Percentiles rank a stretch among this genome's conserved stretches.
phyloP scores from a whole-genome alignment of 2,888 invertebrate genomes.

The Rhogogaster chlorosoma region DNA sequence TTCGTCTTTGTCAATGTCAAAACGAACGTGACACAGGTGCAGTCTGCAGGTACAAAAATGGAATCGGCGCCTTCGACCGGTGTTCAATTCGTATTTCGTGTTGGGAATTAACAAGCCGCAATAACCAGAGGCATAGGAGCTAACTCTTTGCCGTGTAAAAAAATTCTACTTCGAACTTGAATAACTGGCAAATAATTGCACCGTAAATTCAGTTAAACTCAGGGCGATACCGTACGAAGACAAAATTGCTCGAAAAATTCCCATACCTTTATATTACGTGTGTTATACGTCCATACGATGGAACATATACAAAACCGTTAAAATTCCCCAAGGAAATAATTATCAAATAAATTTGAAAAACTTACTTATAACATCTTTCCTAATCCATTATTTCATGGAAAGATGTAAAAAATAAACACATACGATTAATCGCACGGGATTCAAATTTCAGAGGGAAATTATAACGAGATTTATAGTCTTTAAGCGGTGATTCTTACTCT shows the following conservation, averaged over 20 bases:
- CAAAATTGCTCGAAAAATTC: background rate
- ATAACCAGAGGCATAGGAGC: background rate
- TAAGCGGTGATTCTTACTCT: too few relatives aligned
- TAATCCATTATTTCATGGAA: background rate
- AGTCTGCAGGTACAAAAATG: slow-evolving; percentile 24
- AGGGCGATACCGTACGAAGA: background rate
- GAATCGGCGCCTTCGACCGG: background rate
- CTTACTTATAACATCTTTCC: background rate
- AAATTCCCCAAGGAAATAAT: background rate
- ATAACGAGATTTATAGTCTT: background rate
- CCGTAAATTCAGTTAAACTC: slow-evolving; percentile 36
- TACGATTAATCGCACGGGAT: too few relatives aligned
- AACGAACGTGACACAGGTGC: slow-evolving; percentile 48
- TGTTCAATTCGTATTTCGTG: slow-evolving; percentile 44
- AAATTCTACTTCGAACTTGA: slow-evolving; percentile 4
- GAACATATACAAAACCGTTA: slow-evolving; percentile 60
- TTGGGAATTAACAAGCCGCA: slow-evolving; percentile 45
- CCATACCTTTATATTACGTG: background rate
- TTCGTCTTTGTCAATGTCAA: slow-evolving; percentile 39
- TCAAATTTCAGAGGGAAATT: background rate
- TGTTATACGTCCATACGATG: background rate
- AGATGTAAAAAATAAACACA: too few relatives aligned
- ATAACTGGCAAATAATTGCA: slow-evolving; percentile 35
- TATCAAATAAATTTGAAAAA: background rate
- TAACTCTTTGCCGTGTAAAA: slow-evolving; percentile 4